Conservation (phyloP, 2,888 invertebrate species). For the Chesias legatella region DNA sequence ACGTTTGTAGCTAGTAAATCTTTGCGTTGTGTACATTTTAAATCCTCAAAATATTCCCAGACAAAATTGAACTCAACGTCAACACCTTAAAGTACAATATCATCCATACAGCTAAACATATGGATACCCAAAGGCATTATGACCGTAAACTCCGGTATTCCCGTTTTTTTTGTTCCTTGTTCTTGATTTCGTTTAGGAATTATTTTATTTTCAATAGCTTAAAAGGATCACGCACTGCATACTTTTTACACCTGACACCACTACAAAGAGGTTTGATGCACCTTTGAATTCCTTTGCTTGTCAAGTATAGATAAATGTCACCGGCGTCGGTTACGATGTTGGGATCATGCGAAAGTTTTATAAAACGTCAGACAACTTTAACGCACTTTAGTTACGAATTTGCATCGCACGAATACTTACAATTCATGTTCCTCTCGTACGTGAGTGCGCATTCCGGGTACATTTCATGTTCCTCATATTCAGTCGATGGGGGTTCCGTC, state of each 20-base stretch:
- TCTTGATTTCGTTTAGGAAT: constrained; percentile 29
- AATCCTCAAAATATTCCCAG: too few species aligned
- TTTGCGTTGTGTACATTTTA: too few species aligned
- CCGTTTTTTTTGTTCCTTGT: constrained; percentile 50
- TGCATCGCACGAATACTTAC: too few species aligned
- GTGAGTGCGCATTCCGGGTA: too few species aligned
- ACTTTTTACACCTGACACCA: constrained; percentile 38
- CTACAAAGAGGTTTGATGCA: constrained; percentile 33
- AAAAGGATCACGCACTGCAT: constrained; percentile 44
- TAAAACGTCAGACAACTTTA: not conserved
- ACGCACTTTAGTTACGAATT: too few species aligned
- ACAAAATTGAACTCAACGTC: too few species aligned
- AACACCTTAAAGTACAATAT: constrained; percentile 33
- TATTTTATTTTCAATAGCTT: constrained; percentile 22
- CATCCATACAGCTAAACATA: constrained; percentile 2
- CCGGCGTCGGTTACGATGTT: not conserved
- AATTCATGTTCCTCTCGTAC: too few species aligned
- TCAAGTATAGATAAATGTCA: not conserved
- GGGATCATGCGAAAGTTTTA: constrained; percentile 9
- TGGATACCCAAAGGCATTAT: constrained; percentile 15
- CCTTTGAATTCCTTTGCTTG: constrained; percentile 17
- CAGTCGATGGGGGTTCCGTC: too few species aligned
- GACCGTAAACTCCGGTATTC: constrained; percentile 48
- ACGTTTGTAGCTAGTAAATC: constrained; percentile 49
- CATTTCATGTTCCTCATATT: too few species aligned